Conservation (phyloP, 2,113 vertebrate genomes). For the Micromys minutus region DNA sequence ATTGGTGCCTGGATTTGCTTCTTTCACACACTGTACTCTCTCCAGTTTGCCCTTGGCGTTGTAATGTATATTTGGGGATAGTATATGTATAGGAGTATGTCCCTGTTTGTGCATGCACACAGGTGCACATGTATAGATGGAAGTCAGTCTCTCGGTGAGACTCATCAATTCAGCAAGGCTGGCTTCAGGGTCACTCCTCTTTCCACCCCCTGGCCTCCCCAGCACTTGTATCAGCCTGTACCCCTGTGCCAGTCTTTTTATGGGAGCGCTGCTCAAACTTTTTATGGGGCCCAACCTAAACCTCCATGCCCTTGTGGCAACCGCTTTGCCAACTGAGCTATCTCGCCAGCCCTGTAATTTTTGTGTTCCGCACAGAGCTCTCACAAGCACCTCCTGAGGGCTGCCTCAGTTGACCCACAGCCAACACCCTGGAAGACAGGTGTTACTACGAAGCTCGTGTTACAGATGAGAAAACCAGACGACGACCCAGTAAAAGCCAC, state of each 20-base stretch:
- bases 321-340: not conserved
- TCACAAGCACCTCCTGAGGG: rapidly evolving
- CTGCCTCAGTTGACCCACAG: not conserved
- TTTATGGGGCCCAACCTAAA: not conserved
- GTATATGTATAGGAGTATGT: not conserved
- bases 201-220: not conserved
- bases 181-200: not conserved
- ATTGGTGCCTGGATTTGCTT: not conserved
- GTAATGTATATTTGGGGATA: not conserved
- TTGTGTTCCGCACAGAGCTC: not conserved
- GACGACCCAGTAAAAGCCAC: not conserved
- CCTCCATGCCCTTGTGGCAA: too few species aligned
- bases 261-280: too few species aligned
- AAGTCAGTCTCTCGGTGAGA: not conserved
- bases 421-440: not conserved
- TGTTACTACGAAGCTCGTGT: not conserved
- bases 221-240: not conserved
- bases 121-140: not conserved
- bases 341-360: not conserved
- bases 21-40: not conserved
- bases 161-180: not conserved
- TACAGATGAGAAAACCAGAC: not conserved
- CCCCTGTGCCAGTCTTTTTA: not conserved
- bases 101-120: not conserved
- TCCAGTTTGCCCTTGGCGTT: not conserved